phyloP scores from a whole-genome alignment of 1,140 invertebrate genomes.

The Zaprionus kolodkinae region DNA sequence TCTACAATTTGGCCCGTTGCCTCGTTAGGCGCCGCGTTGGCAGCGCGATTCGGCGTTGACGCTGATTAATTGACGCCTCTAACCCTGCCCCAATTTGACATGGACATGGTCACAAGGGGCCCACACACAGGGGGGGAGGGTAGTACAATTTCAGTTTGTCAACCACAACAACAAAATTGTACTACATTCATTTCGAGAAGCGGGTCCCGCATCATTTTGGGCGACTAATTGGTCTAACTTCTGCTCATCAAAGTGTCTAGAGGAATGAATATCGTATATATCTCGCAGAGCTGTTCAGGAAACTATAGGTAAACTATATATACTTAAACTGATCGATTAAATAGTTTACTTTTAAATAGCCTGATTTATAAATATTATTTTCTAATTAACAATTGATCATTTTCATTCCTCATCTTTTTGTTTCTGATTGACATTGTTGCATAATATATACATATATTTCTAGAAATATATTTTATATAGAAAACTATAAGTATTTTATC shows the following conservation, averaged over 20 bases:
- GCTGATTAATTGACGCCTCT: constrained; percentile 44
- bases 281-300: background rate
- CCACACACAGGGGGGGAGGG: background rate
- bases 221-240: constrained; percentile 4
- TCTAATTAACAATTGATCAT: too few species aligned
- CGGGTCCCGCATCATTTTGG: background rate
- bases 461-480: too few species aligned
- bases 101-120: too few species aligned
- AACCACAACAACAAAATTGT: background rate
- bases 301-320: background rate
- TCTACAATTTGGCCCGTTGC: constrained; percentile 4
- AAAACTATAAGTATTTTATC: too few species aligned
- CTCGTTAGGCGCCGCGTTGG: constrained; percentile 22
- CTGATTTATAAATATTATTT: background rate
- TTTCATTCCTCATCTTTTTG: too few species aligned
- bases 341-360: too few species aligned
- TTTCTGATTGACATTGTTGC: too few species aligned
- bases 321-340: too few species aligned
- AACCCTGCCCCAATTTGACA: constrained; percentile 37
- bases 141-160: background rate
- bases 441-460: too few species aligned
- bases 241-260: background rate
- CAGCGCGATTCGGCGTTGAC: constrained; percentile 23
- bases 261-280: background rate
- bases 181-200: background rate